phyloP scores from a whole-genome alignment of 2,888 invertebrate genomes.

The Anoplius nigerrimus region DNA sequence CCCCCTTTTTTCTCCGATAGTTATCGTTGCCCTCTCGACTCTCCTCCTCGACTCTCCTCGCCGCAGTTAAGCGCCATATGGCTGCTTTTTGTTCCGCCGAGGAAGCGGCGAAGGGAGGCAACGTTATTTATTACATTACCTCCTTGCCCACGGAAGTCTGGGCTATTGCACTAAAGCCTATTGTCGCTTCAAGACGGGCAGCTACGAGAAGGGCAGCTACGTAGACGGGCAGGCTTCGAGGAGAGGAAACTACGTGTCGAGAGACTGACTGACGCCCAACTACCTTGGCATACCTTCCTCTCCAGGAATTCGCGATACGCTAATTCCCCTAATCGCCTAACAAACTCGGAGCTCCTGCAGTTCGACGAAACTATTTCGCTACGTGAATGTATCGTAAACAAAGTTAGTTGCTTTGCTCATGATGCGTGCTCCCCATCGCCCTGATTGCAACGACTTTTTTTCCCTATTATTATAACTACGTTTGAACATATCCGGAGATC shows the following conservation, averaged over 20 bases:
- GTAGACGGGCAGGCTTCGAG: conserved; percentile 29
- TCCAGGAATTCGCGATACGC: no score
- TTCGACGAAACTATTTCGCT: no score
- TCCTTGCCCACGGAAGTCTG: conserved; percentile 60
- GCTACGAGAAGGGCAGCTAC: conserved; percentile 28
- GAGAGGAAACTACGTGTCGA: conserved; percentile 15
- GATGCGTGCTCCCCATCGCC: no score
- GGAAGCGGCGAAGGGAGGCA: conserved; percentile 48
- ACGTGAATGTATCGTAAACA: no score
- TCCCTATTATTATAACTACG: no score
- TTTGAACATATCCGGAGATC: no score
- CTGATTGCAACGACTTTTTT: no score
- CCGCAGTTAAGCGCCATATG: conserved; percentile 61
- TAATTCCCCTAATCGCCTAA: no score
- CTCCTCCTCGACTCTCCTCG: no score
- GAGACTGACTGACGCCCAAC: conserved; percentile 1
- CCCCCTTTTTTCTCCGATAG: conserved; percentile 49
- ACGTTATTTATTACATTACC: conserved; percentile 55
- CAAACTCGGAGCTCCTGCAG: no score
- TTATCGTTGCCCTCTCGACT: conserved; percentile 49
- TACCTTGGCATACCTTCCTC: background rate
- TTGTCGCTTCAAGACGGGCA: conserved; percentile 47
- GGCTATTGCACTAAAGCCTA: conserved; percentile 55
- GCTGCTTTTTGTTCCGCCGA: conserved; percentile 50
- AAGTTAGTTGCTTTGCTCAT: no score